Evolutionary conservation across 2,113 vertebrate genomes (phyloP).

Genomic region (Macrotis lagotis): DNA sequence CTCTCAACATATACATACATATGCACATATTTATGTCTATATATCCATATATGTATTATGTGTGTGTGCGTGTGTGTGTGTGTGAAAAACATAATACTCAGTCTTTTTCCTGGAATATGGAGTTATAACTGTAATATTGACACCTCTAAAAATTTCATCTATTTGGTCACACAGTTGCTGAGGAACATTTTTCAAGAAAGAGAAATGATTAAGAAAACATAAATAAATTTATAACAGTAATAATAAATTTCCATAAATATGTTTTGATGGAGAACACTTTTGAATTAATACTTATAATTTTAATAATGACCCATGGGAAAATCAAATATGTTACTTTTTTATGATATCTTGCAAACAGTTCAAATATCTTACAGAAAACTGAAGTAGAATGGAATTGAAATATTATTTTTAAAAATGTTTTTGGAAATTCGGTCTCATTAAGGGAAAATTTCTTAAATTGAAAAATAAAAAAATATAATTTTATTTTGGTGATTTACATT

Average conservation of each 20-base stretch:
- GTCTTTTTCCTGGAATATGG: background rate
- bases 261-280: background rate
- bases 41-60: no score
- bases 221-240: background rate
- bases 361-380: background rate
- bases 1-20: no score
- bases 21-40: no score
- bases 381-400: background rate
- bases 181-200: background rate
- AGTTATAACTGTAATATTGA: background rate
- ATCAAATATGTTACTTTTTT: background rate
- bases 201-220: background rate
- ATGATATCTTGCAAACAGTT: background rate
- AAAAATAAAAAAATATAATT: background rate
- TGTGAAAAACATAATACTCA: background rate
- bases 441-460: background rate
- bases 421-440: background rate
- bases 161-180: background rate
- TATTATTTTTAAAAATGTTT: background rate
- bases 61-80: no score
- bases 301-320: constrained; percentile 1
- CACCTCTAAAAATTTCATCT: background rate
- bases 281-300: background rate
- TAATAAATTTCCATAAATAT: background rate
- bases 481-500: background rate